These are phyloP conservation scores for Philantomba maxwellii DNA, from an alignment of 2,113 vertebrate species.

Conservation along the genomic window DNA sequence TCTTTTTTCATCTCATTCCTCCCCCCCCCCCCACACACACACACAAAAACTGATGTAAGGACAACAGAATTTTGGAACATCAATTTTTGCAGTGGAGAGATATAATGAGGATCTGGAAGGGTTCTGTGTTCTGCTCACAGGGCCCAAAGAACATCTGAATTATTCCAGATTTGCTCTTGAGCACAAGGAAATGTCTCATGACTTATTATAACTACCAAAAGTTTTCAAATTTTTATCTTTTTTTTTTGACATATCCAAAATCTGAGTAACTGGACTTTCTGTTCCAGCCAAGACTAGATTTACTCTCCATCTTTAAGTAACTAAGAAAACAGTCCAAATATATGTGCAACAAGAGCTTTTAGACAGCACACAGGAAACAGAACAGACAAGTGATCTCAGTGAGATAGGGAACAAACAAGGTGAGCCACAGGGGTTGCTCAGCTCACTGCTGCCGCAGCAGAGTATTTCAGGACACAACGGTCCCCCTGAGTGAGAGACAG, in stretches of 20 bases:
- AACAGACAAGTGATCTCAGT: background rate
- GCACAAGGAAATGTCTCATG: background rate
- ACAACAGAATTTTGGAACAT: background rate
- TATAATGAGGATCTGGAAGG: background rate
- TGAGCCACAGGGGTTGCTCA: background rate
- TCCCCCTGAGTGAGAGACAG: background rate
- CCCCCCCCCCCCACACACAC: too few species aligned
- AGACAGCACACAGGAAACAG: background rate
- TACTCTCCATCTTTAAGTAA: background rate
- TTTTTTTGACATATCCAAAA: conserved; percentile 17
- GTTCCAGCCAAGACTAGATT: background rate
- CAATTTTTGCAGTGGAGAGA: background rate
- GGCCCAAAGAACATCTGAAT: background rate
- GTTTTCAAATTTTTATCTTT: background rate
- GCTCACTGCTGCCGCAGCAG: background rate
- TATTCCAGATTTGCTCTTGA: conserved; percentile 7
- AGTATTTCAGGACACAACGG: background rate
- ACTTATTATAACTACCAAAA: background rate
- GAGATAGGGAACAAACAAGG: background rate
- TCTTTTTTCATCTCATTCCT: background rate
- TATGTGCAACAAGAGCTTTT: background rate
- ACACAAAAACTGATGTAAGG: background rate
- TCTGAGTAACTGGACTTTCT: background rate
- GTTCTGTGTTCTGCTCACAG: background rate
- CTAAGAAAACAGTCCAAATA: background rate